These are phyloP conservation scores for Okamejei kenojei DNA, from an alignment of 2,797 vertebrate genomes.

Conservation along the genomic window DNA sequence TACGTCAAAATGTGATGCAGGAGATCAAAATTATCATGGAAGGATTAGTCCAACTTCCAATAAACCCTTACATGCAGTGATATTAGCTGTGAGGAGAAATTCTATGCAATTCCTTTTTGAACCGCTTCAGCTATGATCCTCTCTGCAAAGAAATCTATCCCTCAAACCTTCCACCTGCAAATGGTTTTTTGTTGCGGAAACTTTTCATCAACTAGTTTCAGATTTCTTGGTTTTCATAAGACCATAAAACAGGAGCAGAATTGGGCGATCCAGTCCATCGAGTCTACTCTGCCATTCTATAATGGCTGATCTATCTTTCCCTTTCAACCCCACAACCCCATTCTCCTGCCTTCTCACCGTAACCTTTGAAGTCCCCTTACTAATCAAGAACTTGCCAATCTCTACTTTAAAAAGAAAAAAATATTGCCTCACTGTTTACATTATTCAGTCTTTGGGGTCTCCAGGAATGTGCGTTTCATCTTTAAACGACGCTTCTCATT, in stretches of 20 bases:
- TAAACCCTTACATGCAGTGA: neutral
- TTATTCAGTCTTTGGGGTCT: neutral
- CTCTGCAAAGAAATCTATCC: neutral
- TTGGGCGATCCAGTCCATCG: too few species aligned
- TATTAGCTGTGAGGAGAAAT: neutral
- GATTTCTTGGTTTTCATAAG: neutral
- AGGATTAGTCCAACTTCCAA: neutral
- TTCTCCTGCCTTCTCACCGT: too few species aligned
- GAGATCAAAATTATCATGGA: neutral
- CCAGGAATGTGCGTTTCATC: neutral
- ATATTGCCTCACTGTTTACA: neutral
- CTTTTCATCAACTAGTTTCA: neutral
- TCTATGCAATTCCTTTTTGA: neutral
- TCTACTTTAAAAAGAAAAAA: too few species aligned
- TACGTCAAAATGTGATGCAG: neutral
- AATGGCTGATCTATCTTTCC: too few species aligned
- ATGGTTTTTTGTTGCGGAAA: neutral
- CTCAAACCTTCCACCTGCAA: neutral
- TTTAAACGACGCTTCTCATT: neutral
- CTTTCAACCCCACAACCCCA: too few species aligned
- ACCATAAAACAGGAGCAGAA: too few species aligned
- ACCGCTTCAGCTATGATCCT: neutral
- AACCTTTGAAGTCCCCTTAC: too few species aligned
- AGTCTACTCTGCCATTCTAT: too few species aligned
- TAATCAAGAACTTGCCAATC: too few species aligned